Percentiles rank a stretch among this genome's conserved stretches.
These are phyloP conservation scores for Anser cygnoides DNA, from an alignment of 2,113 vertebrate species.

Conservation along the genomic window DNA sequence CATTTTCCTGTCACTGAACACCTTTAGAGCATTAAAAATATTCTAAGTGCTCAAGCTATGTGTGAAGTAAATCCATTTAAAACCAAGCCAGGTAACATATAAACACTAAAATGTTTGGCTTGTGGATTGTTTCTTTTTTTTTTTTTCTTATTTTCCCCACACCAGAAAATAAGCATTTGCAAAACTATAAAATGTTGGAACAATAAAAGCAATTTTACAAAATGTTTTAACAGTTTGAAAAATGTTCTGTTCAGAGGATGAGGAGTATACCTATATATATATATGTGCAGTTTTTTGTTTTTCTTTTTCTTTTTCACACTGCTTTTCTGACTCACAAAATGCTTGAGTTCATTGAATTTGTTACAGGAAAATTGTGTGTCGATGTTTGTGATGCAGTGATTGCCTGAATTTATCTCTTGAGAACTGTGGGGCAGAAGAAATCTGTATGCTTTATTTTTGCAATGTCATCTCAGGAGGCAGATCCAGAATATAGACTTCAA, in stretches of 20 bases:
- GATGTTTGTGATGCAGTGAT: not conserved
- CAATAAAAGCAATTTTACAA: slow-evolving; percentile 19
- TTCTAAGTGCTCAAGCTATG: slow-evolving; percentile 31
- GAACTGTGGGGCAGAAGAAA: slow-evolving; percentile 1
- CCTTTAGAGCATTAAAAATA: slow-evolving; percentile 29
- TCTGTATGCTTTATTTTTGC: not conserved
- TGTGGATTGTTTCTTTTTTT: not conserved
- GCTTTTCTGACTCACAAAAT: slow-evolving; percentile 11
- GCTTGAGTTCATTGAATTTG: slow-evolving; percentile 13
- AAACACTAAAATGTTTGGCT: slow-evolving; percentile 8
- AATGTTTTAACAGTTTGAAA: not conserved
- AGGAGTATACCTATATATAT: accelerated
- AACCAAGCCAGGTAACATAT: not conserved
- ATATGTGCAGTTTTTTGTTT: not conserved
- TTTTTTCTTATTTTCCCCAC: not conserved
- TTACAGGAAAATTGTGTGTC: not conserved
- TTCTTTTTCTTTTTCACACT: not conserved
- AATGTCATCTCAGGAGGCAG: not conserved
- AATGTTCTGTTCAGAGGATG: not conserved
- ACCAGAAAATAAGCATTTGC: not conserved
- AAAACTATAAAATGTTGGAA: slow-evolving; percentile 13
- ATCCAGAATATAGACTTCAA: not conserved
- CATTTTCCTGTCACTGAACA: slow-evolving; percentile 46
- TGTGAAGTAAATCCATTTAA: slow-evolving; percentile 19
- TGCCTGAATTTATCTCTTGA: slow-evolving; percentile 18